These are phyloP conservation scores for Orchesella flavescens DNA, from an alignment of 2,888 invertebrate species.

Conservation along the genomic window DNA sequence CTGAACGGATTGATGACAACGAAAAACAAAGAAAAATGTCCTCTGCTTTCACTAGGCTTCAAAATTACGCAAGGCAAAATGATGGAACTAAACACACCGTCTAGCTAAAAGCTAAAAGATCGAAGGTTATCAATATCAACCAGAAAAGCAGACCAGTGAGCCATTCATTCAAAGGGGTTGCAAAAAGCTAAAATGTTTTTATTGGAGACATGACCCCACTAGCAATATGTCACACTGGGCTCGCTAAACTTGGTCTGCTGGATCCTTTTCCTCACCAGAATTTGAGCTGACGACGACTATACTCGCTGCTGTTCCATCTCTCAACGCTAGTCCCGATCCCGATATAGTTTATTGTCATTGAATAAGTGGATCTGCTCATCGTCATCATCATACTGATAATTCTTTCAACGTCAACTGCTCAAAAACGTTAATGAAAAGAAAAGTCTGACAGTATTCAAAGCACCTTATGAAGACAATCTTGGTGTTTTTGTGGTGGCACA, in stretches of 20 bases:
- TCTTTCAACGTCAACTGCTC: slow-evolving; percentile 46
- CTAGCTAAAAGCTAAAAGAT: neutral
- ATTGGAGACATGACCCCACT: slow-evolving; percentile 58
- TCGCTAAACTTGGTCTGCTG: slow-evolving; percentile 46
- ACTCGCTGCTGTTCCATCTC: no score
- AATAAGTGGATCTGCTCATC: no score
- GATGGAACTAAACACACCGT: slow-evolving; percentile 27
- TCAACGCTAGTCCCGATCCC: no score
- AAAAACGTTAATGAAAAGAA: slow-evolving; percentile 63
- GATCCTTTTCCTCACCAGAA: no score
- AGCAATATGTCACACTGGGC: slow-evolving; percentile 52
- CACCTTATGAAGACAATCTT: slow-evolving; percentile 62
- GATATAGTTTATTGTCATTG: no score
- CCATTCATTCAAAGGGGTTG: no score
- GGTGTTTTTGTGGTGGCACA: slow-evolving; percentile 67
- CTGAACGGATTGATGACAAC: neutral
- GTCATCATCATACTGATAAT: no score
- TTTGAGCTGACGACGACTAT: no score
- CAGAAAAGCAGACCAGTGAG: neutral
- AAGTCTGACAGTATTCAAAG: slow-evolving; percentile 63
- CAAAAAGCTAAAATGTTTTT: slow-evolving; percentile 52
- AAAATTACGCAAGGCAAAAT: slow-evolving; percentile 44
- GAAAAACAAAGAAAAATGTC: slow-evolving; percentile 49
- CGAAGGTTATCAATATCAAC: neutral
- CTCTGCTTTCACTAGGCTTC: slow-evolving; percentile 47